Evolutionary conservation across 2,888 invertebrate genomes (phyloP).

Genomic region (Synanthedon vespiformis): DNA sequence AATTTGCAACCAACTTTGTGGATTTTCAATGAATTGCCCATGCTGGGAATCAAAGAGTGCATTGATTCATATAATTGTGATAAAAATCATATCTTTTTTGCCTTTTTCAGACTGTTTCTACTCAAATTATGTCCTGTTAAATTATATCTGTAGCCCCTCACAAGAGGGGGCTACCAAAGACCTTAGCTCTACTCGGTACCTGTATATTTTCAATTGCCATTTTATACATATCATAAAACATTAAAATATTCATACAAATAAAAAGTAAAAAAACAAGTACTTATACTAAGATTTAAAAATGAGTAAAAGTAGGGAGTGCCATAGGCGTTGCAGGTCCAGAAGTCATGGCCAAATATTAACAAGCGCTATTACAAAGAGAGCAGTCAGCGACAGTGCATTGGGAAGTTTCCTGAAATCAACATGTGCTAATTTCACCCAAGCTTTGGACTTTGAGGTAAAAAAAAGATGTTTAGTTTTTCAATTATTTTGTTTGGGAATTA

Average conservation of each 20-base stretch:
- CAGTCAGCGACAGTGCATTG: slow-evolving; percentile 69
- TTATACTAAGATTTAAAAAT: slow-evolving; percentile 21
- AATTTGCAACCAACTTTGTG: no score
- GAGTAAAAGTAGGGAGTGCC: slow-evolving; percentile 70
- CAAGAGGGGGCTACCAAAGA: slow-evolving; percentile 42
- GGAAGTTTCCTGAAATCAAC: slow-evolving; percentile 69
- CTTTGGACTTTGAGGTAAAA: slow-evolving; percentile 70
- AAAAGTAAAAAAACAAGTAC: slow-evolving; percentile 5
- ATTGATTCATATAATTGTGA: no score
- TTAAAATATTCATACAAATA: slow-evolving; percentile 8
- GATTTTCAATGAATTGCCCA: no score
- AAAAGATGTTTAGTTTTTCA: slow-evolving; percentile 3
- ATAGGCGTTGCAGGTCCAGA: slow-evolving; percentile 67
- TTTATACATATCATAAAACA: neutral
- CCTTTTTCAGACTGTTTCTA: slow-evolving; percentile 41
- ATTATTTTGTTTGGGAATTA: no score
- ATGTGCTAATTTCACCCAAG: slow-evolving; percentile 72
- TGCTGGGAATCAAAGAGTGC: no score
- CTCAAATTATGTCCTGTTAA: slow-evolving; percentile 46
- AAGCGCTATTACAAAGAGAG: slow-evolving; percentile 74
- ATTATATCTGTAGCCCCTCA: slow-evolving; percentile 30
- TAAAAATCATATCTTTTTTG: neutral
- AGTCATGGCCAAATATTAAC: slow-evolving; percentile 72
- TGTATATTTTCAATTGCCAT: slow-evolving; percentile 9
- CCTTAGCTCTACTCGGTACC: slow-evolving; percentile 27